Conservation (phyloP, 2,797 vertebrate genomes). For the Pteronotus mesoamericanus region DNA sequence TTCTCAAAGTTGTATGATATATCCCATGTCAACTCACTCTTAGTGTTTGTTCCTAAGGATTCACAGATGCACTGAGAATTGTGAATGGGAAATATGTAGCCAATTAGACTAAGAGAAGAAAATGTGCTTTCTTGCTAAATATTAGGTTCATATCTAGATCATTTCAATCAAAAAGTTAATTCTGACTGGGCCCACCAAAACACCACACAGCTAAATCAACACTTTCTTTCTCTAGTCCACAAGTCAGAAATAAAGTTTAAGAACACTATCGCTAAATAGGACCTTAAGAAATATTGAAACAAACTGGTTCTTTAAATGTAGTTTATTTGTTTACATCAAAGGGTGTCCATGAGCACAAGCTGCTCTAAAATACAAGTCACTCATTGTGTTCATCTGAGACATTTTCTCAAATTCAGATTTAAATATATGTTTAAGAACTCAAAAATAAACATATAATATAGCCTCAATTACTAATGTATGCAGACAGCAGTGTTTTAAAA, state of each 20-base stretch:
- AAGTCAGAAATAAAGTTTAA: not conserved
- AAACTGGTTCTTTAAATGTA: not conserved
- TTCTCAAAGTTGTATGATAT: not conserved
- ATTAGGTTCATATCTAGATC: not conserved
- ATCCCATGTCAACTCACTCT: not conserved
- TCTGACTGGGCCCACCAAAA: not conserved
- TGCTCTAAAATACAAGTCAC: not conserved
- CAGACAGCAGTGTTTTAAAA: not conserved
- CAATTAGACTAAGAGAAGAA: not conserved
- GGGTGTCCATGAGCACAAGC: not conserved
- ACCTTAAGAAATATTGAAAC: not conserved
- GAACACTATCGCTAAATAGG: not conserved
- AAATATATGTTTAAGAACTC: not conserved
- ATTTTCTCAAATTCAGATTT: not conserved
- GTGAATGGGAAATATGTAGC: not conserved
- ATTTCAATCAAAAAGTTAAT: not conserved
- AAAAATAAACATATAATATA: slow-evolving; percentile 1
- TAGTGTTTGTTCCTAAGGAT: not conserved
- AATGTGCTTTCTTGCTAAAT: not conserved
- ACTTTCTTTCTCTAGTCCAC: not conserved
- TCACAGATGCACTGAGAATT: not conserved
- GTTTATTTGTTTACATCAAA: not conserved
- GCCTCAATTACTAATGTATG: not conserved
- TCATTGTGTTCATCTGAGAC: not conserved
- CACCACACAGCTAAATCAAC: not conserved